Evolutionary conservation across 2,797 vertebrate species (phyloP).

Genomic region (Siniperca scherzeri): DNA sequence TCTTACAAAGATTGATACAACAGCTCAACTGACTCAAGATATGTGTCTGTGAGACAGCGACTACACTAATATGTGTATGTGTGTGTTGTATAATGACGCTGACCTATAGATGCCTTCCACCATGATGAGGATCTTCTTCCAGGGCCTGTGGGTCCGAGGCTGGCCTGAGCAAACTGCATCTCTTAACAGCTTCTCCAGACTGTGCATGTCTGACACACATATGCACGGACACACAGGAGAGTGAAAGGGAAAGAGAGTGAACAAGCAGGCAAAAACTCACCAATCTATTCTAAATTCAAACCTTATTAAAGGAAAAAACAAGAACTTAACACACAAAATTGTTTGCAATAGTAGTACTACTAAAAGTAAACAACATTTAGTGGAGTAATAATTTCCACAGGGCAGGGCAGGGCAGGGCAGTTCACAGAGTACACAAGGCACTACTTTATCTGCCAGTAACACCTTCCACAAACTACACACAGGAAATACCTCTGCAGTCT

Average conservation of each 20-base stretch:
- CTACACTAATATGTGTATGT: conserved; percentile 5
- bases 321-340: not conserved
- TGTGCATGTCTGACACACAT: conserved; percentile 87
- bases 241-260: not conserved
- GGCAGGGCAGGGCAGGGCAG: conserved; percentile 20
- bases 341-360: not conserved
- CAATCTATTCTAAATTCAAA: not conserved
- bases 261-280: not conserved
- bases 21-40: conserved; percentile 14
- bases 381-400: conserved; percentile 21
- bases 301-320: not conserved
- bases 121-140: conserved; percentile 96
- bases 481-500: conserved; percentile 35
- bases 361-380: conserved; percentile 25
- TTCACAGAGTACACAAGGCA: conserved; percentile 39
- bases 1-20: conserved; percentile 28
- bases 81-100: conserved; percentile 42
- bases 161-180: conserved; percentile 92
- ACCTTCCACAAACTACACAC: conserved; percentile 59
- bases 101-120: conserved; percentile 98
- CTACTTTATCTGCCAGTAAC: conserved; percentile 59
- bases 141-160: conserved; percentile 91
- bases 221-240: conserved; percentile 16
- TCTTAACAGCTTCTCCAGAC: conserved; percentile 90
- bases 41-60: not conserved